Evolutionary conservation across 2,888 invertebrate species (phyloP).

Genomic region (Phytoseiulus persimilis): DNA sequence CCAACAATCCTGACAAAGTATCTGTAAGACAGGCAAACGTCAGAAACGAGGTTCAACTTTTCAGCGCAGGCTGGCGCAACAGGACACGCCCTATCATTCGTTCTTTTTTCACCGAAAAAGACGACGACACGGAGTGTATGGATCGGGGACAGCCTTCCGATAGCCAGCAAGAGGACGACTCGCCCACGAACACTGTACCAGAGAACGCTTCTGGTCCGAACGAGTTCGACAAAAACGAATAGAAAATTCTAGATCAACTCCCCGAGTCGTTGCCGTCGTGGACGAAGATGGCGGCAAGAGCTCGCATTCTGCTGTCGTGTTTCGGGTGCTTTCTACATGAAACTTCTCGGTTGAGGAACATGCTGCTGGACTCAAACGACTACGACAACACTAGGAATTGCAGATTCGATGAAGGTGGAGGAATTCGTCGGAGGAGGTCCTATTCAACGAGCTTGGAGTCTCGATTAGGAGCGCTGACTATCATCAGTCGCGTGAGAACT

Average conservation of each 20-base stretch:
- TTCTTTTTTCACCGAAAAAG: neutral
- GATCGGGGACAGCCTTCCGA: neutral
- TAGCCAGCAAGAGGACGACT: neutral
- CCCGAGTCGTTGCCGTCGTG: neutral
- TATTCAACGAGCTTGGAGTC: too few relatives aligned
- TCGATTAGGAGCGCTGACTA: too few relatives aligned
- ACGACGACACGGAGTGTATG: neutral
- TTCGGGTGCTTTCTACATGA: neutral
- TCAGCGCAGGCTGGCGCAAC: neutral
- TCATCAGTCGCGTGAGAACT: too few relatives aligned
- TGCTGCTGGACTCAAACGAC: neutral
- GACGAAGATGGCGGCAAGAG: neutral
- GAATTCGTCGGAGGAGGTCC: too few relatives aligned
- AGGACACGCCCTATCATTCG: neutral
- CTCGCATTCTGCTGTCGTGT: neutral
- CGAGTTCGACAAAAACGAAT: neutral
- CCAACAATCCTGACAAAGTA: slow-evolving; percentile 5
- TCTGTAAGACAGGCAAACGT: neutral
- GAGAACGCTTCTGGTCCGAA: neutral
- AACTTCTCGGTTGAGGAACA: neutral
- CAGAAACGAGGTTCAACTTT: neutral
- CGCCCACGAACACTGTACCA: neutral
- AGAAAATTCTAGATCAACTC: neutral
- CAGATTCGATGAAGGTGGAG: neutral
- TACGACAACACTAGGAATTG: neutral